These are phyloP conservation scores for Miichthys miiuy DNA, from an alignment of 2,797 vertebrate species.

Conservation along the genomic window DNA sequence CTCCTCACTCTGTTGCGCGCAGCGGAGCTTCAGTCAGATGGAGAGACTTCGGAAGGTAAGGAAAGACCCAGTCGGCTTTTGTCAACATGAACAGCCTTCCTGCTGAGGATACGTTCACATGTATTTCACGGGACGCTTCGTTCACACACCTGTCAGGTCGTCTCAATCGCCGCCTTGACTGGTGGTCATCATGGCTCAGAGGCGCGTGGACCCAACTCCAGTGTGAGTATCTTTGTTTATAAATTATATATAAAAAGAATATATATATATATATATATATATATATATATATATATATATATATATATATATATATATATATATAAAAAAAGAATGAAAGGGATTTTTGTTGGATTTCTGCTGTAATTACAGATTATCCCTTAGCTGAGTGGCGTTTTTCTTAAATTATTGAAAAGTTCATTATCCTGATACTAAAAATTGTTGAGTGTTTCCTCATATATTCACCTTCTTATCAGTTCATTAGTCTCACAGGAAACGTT, in stretches of 20 bases:
- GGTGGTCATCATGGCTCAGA: constrained; percentile 12
- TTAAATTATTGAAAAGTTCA: not conserved
- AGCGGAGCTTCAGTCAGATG: constrained; percentile 52
- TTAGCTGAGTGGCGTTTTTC: not conserved
- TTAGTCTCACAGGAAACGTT: not conserved
- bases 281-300: too few relatives aligned
- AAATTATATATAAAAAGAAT: not conserved
- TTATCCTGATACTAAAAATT: not conserved
- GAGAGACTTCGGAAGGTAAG: constrained; percentile 49
- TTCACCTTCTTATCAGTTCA: not conserved
- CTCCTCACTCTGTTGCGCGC: constrained; percentile 24
- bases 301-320: too few relatives aligned
- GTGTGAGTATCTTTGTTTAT: constrained; percentile 59
- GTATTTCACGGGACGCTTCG: not conserved
- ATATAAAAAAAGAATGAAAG: not conserved
- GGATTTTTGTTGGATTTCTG: not conserved
- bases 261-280: too few relatives aligned
- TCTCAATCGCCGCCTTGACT: not conserved
- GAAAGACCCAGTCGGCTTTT: not conserved
- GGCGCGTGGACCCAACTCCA: constrained; percentile 38
- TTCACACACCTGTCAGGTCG: constrained; percentile 15
- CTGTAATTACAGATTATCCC: not conserved
- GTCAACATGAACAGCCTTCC: constrained; percentile 2
- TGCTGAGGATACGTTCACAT: not conserved
- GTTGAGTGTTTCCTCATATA: not conserved